Evolutionary conservation across 1,140 invertebrate species (phyloP), one percentile per base, ranked within the genome.

Genomic region (Dreissena polymorpha): DNA sequence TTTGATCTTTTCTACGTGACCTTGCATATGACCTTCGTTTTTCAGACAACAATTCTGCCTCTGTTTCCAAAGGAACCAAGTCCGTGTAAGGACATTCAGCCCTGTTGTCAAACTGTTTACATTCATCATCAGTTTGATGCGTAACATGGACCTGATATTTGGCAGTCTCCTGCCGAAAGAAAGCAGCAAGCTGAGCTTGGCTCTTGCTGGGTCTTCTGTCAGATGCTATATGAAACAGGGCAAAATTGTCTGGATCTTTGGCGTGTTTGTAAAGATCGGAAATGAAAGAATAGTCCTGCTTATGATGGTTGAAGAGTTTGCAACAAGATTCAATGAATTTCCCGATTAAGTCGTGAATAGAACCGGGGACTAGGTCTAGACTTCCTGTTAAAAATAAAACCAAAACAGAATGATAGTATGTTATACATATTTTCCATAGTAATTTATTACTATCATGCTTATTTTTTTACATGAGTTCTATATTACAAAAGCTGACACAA

Each of bases 271-370:
- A 60, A 60, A 60, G 57, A 12, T 60, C 57, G 16, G 57, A n/a
- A 23, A 23, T 60, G 16, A 60, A 18, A 60, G 57, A 23, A 23
- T 2, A 6, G 57, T 60, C 57, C 16, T n/a, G 21, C 57, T 60
- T 51, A 49, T 29, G 65, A 49, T 80, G 78, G 53, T 74, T 63
- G 72, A 82, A 82, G 39, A 82, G 79, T 74, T 14, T 55, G 14
- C 50, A 65, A 74, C 70, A 82, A 65, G 57, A 53, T 0, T 70
- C 70, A 55, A 82, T 49, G 27, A 82, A 82, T 10, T 72, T 55
- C 51, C 57, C 68, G 50, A 82, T 82, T 82, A 51, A 73, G 71
- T 25, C 79, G 63, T 82, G 79, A 57, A 74, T 73, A 74, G 79
- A 82, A 60, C 72, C 71, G 10, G 76, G 76, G 23, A 69, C 69